Conservation (phyloP, 2,113 vertebrate species). For the Abramis brama region DNA sequence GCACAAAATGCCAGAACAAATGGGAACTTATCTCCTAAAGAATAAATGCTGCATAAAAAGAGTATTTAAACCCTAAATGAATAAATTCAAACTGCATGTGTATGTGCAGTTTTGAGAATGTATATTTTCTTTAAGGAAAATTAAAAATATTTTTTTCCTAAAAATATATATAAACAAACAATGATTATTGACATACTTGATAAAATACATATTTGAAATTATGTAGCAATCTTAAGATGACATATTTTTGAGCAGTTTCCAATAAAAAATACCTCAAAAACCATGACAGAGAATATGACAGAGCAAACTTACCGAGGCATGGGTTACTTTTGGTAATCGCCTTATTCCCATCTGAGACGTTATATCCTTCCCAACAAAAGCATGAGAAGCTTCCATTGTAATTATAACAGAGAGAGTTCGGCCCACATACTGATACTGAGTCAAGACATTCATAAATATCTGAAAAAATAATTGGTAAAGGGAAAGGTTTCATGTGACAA, state of each 20-base stretch:
- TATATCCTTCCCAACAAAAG: slow-evolving; percentile 29
- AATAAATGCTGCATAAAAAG: not conserved
- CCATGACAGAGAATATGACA: not conserved
- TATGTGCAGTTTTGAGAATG: too few relatives aligned
- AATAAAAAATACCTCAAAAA: too few relatives aligned
- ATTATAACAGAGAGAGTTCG: slow-evolving; percentile 17
- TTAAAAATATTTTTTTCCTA: too few relatives aligned
- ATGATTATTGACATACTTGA: too few relatives aligned
- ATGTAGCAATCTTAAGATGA: too few relatives aligned
- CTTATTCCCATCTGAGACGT: not conserved
- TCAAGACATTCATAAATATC: slow-evolving; percentile 37
- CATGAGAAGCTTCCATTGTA: slow-evolving; percentile 33
- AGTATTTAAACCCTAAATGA: too few relatives aligned
- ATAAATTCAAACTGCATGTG: not conserved
- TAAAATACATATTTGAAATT: not conserved
- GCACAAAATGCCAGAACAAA: not conserved
- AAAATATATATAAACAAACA: too few relatives aligned
- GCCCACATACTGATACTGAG: not conserved
- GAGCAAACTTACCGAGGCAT: slow-evolving; percentile 18
- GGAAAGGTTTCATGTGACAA: not conserved
- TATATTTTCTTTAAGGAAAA: too few relatives aligned
- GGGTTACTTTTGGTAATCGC: slow-evolving; percentile 1
- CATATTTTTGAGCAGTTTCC: too few relatives aligned
- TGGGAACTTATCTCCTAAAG: too few relatives aligned
- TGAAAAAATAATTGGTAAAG: not conserved